Evolutionary conservation across 2,113 vertebrate species (phyloP), one percentile per base, ranked within the genome.

Genomic region (Actinemys pallida): DNA sequence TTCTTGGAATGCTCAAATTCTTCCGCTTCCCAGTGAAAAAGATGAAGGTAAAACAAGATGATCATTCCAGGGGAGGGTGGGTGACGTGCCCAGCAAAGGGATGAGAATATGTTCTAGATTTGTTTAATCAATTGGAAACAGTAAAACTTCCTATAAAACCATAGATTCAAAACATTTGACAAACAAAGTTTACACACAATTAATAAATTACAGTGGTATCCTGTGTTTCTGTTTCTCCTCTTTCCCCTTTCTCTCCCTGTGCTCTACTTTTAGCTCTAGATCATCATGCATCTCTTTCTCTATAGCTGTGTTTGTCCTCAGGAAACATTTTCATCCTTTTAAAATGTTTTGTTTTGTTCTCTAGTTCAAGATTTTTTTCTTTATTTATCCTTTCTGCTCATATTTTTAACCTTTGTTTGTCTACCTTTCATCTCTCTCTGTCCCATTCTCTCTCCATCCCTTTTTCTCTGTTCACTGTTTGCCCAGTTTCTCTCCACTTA

Each of bases 371-470:
- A 81, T 2, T 2, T 27, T 93, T 83, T 80, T 17, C 81, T 39
- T 86, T 7, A 3, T 3, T 92, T 81, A 57, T 76, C 72, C 22
- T 22, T 75, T 75, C 39, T 75, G 39, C 24, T 35, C 62, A 92
- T 14, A 49, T 93, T 83, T 93, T 81, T n/a, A 12, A 19, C 50
- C 62, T 56, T 57, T 1, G 0, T 76, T n/a, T 69, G 27, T 17
- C 13, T 65, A 35, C 5, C 27, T 35, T 65, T 65, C 31, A 65
- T 31, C 31, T 35, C 62, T n/a, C 24, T 79, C 10, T 90, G 5
- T 50, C n/a, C 83, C 2, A 8, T 93, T 93, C 93, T 20, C 10
- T 87, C 20, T 93, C 52, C 22, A 78, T 94, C 54, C 20, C 7
- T 39, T 83, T 82, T 50, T 53, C 83, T 88, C 50, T 65, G 8